A percentile compares a stretch with the other conserved stretches of the same genome.
These are phyloP conservation scores for Eremobia ochroleuca DNA, from an alignment of 2,888 invertebrate genomes.

Conservation along the genomic window DNA sequence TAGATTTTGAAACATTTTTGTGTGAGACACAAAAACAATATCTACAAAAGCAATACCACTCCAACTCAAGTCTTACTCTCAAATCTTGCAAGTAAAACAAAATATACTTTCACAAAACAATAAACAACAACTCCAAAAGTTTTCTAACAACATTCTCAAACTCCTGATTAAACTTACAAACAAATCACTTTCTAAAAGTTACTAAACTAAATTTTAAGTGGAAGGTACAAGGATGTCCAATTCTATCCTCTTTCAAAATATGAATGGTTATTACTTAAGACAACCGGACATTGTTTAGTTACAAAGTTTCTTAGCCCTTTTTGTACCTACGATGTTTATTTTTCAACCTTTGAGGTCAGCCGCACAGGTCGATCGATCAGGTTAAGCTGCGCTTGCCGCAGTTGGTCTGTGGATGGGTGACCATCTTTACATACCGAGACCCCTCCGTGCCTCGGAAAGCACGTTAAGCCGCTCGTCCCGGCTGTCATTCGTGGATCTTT, in stretches of 20 bases:
- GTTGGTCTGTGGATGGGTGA: too few species aligned
- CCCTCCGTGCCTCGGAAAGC: too few species aligned
- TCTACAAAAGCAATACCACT: not conserved
- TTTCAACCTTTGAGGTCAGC: constrained; percentile 27
- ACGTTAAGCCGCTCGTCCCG: too few species aligned
- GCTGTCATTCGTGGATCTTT: too few species aligned
- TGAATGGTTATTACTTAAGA: constrained; percentile 40
- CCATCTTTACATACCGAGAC: too few species aligned
- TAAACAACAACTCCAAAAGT: not conserved
- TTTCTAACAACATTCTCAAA: not conserved
- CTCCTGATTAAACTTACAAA: constrained; percentile 25
- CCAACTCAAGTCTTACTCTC: too few species aligned
- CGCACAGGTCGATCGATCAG: too few species aligned
- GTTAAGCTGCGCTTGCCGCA: too few species aligned
- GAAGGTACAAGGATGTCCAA: constrained; percentile 20
- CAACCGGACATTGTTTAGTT: constrained; percentile 35
- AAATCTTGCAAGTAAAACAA: not conserved
- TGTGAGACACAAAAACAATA: not conserved
- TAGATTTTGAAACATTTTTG: not conserved
- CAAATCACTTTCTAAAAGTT: constrained; percentile 32
- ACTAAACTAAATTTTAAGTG: constrained; percentile 19
- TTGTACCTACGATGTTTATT: not conserved
- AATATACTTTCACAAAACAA: not conserved
- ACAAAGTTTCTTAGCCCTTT: constrained; percentile 24
- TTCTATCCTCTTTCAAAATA: constrained; percentile 42